These are phyloP conservation scores for Daboia siamensis DNA, from an alignment of 2,113 vertebrate species.

Conservation along the genomic window DNA sequence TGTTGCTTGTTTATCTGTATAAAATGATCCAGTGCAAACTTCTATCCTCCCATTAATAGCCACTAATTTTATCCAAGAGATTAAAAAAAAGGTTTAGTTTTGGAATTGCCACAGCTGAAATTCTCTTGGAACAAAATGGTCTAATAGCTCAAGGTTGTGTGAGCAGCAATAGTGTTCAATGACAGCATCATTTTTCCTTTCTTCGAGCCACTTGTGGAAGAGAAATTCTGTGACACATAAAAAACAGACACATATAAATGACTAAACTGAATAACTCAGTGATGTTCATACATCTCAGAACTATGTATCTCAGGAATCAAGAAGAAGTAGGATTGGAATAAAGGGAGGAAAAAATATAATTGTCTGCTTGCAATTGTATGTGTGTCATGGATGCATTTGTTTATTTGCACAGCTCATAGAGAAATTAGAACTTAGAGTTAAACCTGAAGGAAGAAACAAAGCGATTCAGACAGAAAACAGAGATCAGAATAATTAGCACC, in stretches of 20 bases:
- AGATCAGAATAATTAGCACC: background rate
- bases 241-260: slow-evolving; percentile 67
- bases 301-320: slow-evolving; percentile 70
- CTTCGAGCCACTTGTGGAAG: slow-evolving; percentile 23
- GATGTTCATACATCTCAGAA: slow-evolving; percentile 66
- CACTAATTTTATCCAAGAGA: slow-evolving; percentile 32
- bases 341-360: slow-evolving; percentile 54
- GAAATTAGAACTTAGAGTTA: background rate
- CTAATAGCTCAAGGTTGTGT: slow-evolving; percentile 37
- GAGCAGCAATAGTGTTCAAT: slow-evolving; percentile 43
- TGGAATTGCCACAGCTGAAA: slow-evolving; percentile 57
- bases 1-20: slow-evolving; percentile 40
- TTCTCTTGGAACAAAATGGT: slow-evolving; percentile 41
- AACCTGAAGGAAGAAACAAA: background rate
- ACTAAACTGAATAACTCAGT: slow-evolving; percentile 63
- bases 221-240: slow-evolving; percentile 63
- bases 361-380: slow-evolving; percentile 45
- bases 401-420: background rate
- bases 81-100: slow-evolving; percentile 45
- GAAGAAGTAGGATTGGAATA: slow-evolving; percentile 71
- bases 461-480: background rate
- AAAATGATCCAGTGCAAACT: slow-evolving; percentile 57
- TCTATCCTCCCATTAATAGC: slow-evolving; percentile 55
- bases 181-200: slow-evolving; percentile 15
- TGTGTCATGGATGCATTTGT: background rate